These are phyloP conservation scores for Champsocephalus gunnari DNA, from an alignment of 2,797 vertebrate species.

Conservation along the genomic window DNA sequence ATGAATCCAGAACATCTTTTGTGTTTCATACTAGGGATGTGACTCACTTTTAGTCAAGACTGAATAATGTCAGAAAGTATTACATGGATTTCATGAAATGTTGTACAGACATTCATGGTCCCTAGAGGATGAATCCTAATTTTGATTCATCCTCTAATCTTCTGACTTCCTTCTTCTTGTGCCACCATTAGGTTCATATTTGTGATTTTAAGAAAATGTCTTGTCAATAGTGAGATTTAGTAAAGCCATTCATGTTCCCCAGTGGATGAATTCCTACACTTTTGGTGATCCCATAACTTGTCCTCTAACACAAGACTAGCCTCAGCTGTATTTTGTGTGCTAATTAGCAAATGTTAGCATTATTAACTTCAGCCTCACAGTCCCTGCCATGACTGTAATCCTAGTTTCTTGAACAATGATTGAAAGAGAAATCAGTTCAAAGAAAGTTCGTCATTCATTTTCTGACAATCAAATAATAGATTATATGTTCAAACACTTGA, in stretches of 20 bases:
- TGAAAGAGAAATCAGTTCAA: neutral
- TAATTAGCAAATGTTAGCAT: neutral
- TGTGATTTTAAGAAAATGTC: no score
- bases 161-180: no score
- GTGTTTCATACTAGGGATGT: neutral
- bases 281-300: neutral
- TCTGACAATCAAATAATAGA: neutral
- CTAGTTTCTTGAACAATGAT: neutral
- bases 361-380: neutral
- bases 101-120: neutral
- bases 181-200: no score
- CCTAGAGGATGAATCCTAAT: neutral
- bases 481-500: neutral
- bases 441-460: neutral
- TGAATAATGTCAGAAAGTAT: neutral
- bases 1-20: neutral
- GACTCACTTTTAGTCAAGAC: neutral
- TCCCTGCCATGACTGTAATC: neutral
- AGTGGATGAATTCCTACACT: slow-evolving; percentile 3
- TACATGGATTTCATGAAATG: neutral
- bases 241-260: neutral
- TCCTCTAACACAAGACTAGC: neutral
- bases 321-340: neutral
- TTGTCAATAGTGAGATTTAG: neutral
- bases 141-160: neutral